Evolutionary conservation across 2,888 invertebrate genomes (phyloP).

Genomic region (Chloroclystis v-ata): DNA sequence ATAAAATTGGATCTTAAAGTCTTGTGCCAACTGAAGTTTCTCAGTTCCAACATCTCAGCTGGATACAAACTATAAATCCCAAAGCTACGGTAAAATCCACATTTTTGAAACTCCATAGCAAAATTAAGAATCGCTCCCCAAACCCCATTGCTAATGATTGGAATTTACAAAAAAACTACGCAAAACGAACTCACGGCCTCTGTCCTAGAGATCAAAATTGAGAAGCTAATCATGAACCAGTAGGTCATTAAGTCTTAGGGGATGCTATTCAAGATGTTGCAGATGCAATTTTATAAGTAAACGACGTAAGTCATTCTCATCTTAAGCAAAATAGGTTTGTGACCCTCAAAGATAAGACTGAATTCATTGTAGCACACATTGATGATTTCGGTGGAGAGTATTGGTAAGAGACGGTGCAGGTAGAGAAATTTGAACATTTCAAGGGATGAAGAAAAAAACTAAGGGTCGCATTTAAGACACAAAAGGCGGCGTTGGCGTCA

Average conservation of each 20-base stretch:
- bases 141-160: conserved; percentile 41
- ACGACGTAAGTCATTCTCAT: conserved; percentile 34
- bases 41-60: conserved; percentile 38
- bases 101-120: conserved; percentile 62
- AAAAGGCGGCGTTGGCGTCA: conserved; percentile 73
- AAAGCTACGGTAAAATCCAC: conserved; percentile 62
- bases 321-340: conserved; percentile 29
- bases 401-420: conserved; percentile 54
- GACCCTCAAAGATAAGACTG: conserved; percentile 28
- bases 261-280: conserved; percentile 75
- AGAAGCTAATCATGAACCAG: conserved; percentile 43
- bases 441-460: conserved; percentile 72
- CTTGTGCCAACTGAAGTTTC: conserved; percentile 37
- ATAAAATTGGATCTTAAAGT: conserved; percentile 7
- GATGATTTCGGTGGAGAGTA: conserved; percentile 27
- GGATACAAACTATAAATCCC: conserved; percentile 61
- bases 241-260: conserved; percentile 67
- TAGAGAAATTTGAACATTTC: conserved; percentile 75
- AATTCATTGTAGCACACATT: conserved; percentile 21
- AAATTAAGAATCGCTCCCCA: conserved; percentile 55
- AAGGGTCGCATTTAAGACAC: conserved; percentile 72
- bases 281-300: conserved; percentile 33
- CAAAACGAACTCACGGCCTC: conserved; percentile 39
- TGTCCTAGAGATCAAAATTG: conserved; percentile 39
- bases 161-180: conserved; percentile 27